Base-by-base conservation (phyloP, 1,140 invertebrate species). In the Drosophila navojoa region DNA sequence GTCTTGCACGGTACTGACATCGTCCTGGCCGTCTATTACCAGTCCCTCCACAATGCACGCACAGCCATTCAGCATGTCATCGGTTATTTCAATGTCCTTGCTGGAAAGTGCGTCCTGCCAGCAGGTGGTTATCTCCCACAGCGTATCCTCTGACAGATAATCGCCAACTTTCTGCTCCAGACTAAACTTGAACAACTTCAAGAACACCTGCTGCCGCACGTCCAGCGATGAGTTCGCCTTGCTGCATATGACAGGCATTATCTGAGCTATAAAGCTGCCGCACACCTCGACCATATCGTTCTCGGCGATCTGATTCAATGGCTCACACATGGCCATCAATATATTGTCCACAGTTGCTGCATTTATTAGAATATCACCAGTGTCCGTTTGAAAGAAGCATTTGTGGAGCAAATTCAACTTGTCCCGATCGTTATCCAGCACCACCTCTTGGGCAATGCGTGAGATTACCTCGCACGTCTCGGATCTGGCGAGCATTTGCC, bases 31-130 rank as follows among this genome's bases (percentile, higher is more conserved):
- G 10, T 32, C 72, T 3, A 42, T 19, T 5, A 76, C 58, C 38
- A 82, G 53, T 32, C 69, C 42, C 5, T 91, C 67, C 15, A 91
- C 68, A 47, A 84, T 91, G 45, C 45, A 32, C 0, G 81, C 76
- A 66, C 91, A 91, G 25, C 67, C 59, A 5, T 64, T 22, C 4
- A 91, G 54, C 6, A 91, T 47, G 0, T 53, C 58, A 10, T 71
- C 38, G 22, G 80, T 70, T 19, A 92, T 81, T 38, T 81, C 66
- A 5, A 90, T 91, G 45, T 92, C 84, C 16, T 90, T 77, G 63
- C 87, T 91, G 4, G 90, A 92, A 13, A 93, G 55, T n/a, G 91
- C 91, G 90, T 93, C 93, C 81, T 93, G 92, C 93, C 93, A 94
- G 38, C 93, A 93, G n/a, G 93, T 93, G 15, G 92, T 93, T 5